These are phyloP conservation scores for Cantharis rustica DNA, from an alignment of 2,888 invertebrate species.

Conservation along the genomic window DNA sequence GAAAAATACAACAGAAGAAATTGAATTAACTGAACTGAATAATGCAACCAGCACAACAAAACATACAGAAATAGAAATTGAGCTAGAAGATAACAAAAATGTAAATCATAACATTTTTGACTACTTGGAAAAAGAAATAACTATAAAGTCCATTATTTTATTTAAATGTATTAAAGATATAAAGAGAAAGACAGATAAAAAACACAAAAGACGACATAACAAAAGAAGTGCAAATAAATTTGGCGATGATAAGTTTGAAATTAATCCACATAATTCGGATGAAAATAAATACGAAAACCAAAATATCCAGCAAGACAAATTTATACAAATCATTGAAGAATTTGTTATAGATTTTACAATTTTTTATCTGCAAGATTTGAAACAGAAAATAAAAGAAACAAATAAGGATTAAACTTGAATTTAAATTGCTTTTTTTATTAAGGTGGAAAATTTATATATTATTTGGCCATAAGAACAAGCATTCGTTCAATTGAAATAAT, in stretches of 20 bases:
- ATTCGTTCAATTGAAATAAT: too few relatives aligned
- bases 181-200: neutral
- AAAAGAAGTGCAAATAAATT: neutral
- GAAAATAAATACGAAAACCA: too few relatives aligned
- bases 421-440: too few relatives aligned
- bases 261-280: neutral
- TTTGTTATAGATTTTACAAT: too few relatives aligned
- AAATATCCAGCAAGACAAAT: too few relatives aligned
- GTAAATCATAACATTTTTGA: neutral
- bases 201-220: neutral
- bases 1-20: neutral
- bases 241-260: neutral
- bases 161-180: neutral
- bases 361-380: too few relatives aligned
- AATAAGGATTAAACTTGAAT: too few relatives aligned
- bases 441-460: too few relatives aligned
- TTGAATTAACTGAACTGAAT: neutral
- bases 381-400: too few relatives aligned
- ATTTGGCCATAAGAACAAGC: too few relatives aligned
- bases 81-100: neutral
- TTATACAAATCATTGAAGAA: too few relatives aligned
- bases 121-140: neutral
- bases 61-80: neutral
- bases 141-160: neutral
- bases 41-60: neutral